These are phyloP conservation scores for Podotricha telesiphe DNA, from an alignment of 2,888 invertebrate species.

Conservation along the genomic window DNA sequence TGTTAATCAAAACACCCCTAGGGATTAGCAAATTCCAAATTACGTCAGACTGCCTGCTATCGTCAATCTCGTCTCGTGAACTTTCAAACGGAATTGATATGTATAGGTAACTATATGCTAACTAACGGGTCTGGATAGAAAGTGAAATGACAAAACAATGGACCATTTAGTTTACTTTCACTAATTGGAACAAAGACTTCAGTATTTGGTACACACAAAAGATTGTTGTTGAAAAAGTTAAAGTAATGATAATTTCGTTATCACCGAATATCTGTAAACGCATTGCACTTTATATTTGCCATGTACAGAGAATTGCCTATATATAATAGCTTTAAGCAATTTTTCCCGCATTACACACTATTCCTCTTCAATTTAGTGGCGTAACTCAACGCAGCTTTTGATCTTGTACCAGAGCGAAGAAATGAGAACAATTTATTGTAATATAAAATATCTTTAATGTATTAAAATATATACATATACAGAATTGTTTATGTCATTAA, in stretches of 20 bases:
- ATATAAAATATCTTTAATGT: too few species aligned
- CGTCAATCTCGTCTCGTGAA: slow-evolving; percentile 31
- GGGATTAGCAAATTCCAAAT: slow-evolving; percentile 11
- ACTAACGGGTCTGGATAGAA: slow-evolving; percentile 50
- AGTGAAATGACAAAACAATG: slow-evolving; percentile 49
- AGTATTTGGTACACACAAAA: slow-evolving; percentile 23
- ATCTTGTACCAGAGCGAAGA: too few species aligned
- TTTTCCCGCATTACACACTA: too few species aligned
- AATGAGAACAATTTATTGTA: too few species aligned
- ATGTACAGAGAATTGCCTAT: too few species aligned
- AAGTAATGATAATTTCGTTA: slow-evolving; percentile 21
- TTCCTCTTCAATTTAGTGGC: too few species aligned
- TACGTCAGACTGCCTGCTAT: slow-evolving; percentile 17
- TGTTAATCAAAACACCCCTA: slow-evolving; percentile 7
- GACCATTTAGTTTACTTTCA: slow-evolving; percentile 45
- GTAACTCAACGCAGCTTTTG: too few species aligned
- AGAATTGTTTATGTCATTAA: too few species aligned
- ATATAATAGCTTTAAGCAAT: too few species aligned
- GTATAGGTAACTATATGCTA: slow-evolving; percentile 29
- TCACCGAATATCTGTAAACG: background rate
- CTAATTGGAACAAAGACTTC: slow-evolving; percentile 46
- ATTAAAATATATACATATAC: too few species aligned
- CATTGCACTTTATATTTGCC: too few species aligned
- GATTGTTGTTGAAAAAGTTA: background rate
- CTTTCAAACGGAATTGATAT: slow-evolving; percentile 34